Percentiles rank a stretch among this genome's conserved stretches.
Evolutionary conservation across 1,140 invertebrate species (phyloP).

Genomic region (Pseudomyrmex flavicornis): DNA sequence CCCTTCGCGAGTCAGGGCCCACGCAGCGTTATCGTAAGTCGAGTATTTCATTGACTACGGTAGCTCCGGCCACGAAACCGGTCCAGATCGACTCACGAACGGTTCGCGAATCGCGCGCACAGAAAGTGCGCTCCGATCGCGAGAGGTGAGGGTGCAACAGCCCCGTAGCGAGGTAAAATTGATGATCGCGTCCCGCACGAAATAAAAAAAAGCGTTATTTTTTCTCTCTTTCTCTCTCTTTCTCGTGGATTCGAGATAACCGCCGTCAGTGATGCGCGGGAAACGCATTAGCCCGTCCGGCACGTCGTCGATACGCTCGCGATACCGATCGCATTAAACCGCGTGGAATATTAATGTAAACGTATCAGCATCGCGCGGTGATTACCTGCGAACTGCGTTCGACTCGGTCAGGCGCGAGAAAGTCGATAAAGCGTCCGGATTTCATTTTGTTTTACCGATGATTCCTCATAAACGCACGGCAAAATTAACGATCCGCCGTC

Average conservation of each 20-base stretch:
- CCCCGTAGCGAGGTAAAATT: conserved; percentile 22
- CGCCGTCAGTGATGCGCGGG: conserved; percentile 15
- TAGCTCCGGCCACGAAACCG: conserved; percentile 76
- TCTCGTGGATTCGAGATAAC: conserved; percentile 11
- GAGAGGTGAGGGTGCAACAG: conserved; percentile 1
- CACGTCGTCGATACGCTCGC: not conserved
- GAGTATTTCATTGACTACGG: conserved; percentile 81
- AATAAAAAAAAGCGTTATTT: not conserved
- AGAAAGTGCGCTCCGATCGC: conserved; percentile 14
- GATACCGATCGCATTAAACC: conserved; percentile 31
- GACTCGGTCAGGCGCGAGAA: conserved; percentile 28
- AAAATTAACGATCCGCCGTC: conserved; percentile 41
- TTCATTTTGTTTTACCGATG: conserved; percentile 40
- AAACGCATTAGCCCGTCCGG: conserved; percentile 16
- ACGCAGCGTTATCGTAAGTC: conserved; percentile 76
- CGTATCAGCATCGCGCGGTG: conserved; percentile 14
- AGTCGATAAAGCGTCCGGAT: conserved; percentile 44
- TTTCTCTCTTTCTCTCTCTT: not conserved
- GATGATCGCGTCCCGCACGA: conserved; percentile 12
- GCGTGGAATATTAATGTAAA: conserved; percentile 46
- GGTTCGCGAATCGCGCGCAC: not conserved
- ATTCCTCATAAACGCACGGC: conserved; percentile 34
- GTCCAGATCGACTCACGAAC: conserved; percentile 64
- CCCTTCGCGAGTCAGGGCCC: not conserved
- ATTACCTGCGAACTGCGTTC: conserved; percentile 38